These are phyloP conservation scores for Drosophila eohydei DNA, from an alignment of 2,888 invertebrate species.

Conservation along the genomic window DNA sequence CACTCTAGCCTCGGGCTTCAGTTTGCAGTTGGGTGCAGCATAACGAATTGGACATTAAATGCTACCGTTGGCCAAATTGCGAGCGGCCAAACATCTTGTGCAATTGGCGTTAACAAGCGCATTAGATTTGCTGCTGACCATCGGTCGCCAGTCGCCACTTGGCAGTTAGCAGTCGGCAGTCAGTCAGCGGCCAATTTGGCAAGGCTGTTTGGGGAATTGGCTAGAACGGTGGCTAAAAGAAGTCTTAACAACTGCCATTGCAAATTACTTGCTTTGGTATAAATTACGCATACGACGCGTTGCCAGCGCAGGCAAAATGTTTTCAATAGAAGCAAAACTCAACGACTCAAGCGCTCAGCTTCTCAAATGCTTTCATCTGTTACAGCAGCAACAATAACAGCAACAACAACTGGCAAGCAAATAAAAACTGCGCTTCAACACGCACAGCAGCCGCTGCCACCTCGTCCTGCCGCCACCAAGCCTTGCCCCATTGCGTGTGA, in stretches of 20 bases:
- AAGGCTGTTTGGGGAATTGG: constrained; percentile 78
- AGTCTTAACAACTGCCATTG: constrained; percentile 76
- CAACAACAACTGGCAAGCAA: constrained; percentile 38
- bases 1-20: constrained; percentile 50
- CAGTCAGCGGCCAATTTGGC: constrained; percentile 76
- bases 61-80: constrained; percentile 83
- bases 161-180: constrained; percentile 38
- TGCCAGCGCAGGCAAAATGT: constrained; percentile 41
- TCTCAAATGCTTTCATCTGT: constrained; percentile 46
- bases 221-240: constrained; percentile 45
- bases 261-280: constrained; percentile 69
- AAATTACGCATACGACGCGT: constrained; percentile 69
- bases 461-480: constrained; percentile 27
- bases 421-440: constrained; percentile 79
- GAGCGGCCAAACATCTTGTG: constrained; percentile 55
- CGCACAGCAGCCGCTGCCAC: constrained; percentile 62
- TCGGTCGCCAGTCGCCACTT: constrained; percentile 9
- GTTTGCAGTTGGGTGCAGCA: constrained; percentile 46
- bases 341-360: constrained; percentile 28
- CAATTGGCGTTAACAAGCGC: constrained; percentile 81
- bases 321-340: constrained; percentile 38
- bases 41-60: constrained; percentile 81
- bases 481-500: constrained; percentile 46
- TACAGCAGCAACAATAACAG: constrained; percentile 35
- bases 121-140: constrained; percentile 71